phyloP scores from a whole-genome alignment of 2,888 invertebrate species.

The Tenthredo distinguenda region DNA sequence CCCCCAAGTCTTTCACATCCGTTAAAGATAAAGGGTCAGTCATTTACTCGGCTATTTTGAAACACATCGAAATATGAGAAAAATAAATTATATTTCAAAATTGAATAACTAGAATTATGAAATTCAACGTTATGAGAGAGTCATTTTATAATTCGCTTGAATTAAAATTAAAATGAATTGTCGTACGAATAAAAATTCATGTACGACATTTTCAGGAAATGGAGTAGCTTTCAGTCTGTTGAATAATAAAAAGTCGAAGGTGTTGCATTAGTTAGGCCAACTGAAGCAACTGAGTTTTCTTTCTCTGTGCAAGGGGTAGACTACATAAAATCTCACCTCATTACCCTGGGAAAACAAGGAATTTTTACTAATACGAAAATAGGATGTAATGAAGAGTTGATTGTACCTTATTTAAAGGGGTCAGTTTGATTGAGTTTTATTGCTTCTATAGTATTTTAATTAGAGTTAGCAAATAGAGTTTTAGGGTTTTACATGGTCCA shows the following conservation, averaged over 20 bases:
- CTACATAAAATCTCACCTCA: no score
- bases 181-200: no score
- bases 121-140: no score
- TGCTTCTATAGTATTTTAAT: not conserved
- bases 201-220: no score
- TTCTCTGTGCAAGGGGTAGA: no score
- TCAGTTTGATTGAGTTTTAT: not conserved
- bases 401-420: not conserved
- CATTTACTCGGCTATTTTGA: not conserved
- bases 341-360: not conserved
- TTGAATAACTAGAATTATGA: no score
- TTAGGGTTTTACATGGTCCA: not conserved
- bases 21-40: slow-evolving; percentile 55
- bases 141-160: no score
- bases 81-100: no score
- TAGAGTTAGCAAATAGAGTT: not conserved
- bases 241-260: not conserved
- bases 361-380: not conserved
- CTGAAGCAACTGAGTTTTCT: no score
- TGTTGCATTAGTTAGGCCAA: no score
- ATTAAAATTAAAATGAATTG: no score
- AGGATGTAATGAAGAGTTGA: not conserved
- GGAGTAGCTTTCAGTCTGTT: not conserved
- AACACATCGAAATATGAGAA: not conserved
- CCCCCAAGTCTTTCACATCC: slow-evolving; percentile 72